These are phyloP conservation scores for Eurosta solidaginis DNA, from an alignment of 1,140 invertebrate species.

Conservation along the genomic window DNA sequence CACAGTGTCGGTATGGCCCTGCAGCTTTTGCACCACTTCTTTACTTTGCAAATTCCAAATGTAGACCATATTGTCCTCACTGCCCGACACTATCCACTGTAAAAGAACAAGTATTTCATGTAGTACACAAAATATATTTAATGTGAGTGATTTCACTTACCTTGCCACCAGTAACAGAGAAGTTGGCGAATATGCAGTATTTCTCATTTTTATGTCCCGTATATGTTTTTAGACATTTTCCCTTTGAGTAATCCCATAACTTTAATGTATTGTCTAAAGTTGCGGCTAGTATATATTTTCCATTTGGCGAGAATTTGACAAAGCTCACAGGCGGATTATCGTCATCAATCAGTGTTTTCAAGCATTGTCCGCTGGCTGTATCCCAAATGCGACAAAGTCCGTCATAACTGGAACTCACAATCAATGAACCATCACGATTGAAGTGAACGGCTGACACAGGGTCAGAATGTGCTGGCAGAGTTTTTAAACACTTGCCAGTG, in stretches of 20 bases:
- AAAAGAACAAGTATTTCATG: background rate
- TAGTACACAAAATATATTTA: background rate
- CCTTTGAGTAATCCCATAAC: conserved; percentile 99
- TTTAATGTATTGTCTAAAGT: conserved; percentile 98
- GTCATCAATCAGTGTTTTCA: conserved; percentile 95
- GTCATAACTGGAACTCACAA: conserved; percentile 99
- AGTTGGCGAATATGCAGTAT: conserved; percentile 99
- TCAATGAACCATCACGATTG: conserved; percentile 96
- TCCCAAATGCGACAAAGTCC: conserved; percentile 99
- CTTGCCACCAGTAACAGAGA: conserved; percentile 99
- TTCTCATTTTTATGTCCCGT: conserved; percentile 98
- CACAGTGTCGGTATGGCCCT: conserved; percentile 97
- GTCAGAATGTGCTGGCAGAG: conserved; percentile 98
- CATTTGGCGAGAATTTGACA: conserved; percentile 99
- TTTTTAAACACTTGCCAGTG: conserved; percentile 98
- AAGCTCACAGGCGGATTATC: conserved; percentile 99
- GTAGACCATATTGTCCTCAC: conserved; percentile 99
- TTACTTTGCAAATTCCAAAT: conserved; percentile 99
- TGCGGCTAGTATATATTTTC: conserved; percentile 98
- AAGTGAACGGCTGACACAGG: conserved; percentile 98
- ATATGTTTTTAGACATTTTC: conserved; percentile 96
- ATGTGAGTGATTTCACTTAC: conserved; percentile 63
- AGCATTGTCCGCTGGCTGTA: conserved; percentile 96
- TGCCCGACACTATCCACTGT: conserved; percentile 98
- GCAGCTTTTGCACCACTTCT: conserved; percentile 97